Conservation (phyloP, 2,888 invertebrate genomes). For the Phrixothrix hirtus region DNA sequence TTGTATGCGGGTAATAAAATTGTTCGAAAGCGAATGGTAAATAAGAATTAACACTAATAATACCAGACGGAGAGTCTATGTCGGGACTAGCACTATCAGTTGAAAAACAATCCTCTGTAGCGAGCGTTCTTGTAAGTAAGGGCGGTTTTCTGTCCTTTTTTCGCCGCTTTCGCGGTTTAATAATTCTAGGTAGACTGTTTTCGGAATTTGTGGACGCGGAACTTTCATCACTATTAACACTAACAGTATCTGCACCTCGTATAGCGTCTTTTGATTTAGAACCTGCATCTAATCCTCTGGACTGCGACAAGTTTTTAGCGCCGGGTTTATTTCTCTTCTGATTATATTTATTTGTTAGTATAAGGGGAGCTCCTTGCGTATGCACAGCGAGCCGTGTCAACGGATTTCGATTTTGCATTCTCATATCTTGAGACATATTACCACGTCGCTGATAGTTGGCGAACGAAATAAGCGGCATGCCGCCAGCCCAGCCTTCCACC, state of each 20-base stretch:
- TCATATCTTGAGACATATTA: slow-evolving; percentile 15
- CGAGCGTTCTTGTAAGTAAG: slow-evolving; percentile 42
- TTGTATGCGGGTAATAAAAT: slow-evolving; percentile 6
- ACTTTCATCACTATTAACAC: slow-evolving; percentile 78
- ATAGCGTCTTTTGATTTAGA: slow-evolving; percentile 35
- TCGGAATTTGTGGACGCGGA: slow-evolving; percentile 68
- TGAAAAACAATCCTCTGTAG: slow-evolving; percentile 45
- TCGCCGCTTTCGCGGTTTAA: slow-evolving; percentile 85
- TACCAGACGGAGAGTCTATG: slow-evolving; percentile 31
- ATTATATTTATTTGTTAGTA: slow-evolving; percentile 68
- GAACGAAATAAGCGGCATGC: slow-evolving; percentile 76
- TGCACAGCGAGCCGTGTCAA: slow-evolving; percentile 79
- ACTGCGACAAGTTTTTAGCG: slow-evolving; percentile 13
- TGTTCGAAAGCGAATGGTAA: slow-evolving; percentile 20
- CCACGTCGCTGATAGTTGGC: slow-evolving; percentile 56
- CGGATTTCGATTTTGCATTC: slow-evolving; percentile 53
- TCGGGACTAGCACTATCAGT: slow-evolving; percentile 50
- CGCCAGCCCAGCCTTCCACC: slow-evolving; percentile 75
- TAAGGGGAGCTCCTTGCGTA: slow-evolving; percentile 83
- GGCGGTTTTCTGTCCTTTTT: slow-evolving; percentile 87
- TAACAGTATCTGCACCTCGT: slow-evolving; percentile 62
- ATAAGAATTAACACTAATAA: slow-evolving; percentile 6
- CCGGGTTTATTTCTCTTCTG: slow-evolving; percentile 50
- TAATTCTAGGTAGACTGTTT: slow-evolving; percentile 82
- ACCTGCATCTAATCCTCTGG: slow-evolving; percentile 16